A percentile compares a stretch with the other conserved stretches of the same genome.
phyloP scores from a whole-genome alignment of 1,140 invertebrate species.

The Diabrotica virgifera region DNA sequence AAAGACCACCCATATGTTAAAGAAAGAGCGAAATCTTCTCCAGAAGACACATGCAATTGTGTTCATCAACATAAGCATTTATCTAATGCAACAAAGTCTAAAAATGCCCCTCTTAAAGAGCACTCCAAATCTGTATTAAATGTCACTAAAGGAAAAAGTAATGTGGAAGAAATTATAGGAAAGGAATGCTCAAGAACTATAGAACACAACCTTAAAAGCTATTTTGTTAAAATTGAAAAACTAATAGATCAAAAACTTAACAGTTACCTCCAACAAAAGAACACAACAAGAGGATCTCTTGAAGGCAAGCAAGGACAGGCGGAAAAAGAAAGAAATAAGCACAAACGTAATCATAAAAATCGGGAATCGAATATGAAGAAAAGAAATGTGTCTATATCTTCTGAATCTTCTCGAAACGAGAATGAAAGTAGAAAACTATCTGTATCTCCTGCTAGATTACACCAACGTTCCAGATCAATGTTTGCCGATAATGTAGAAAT shows the following conservation, averaged over 20 bases:
- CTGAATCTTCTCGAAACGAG: too few relatives aligned
- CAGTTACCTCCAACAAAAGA: conserved; percentile 15
- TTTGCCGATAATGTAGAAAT: too few relatives aligned
- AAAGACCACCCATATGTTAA: background rate
- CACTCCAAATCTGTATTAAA: too few relatives aligned
- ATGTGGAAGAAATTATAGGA: background rate
- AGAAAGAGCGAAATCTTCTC: background rate
- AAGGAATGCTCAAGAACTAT: conserved; percentile 13
- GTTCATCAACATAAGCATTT: too few relatives aligned
- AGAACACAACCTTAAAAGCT: conserved; percentile 26
- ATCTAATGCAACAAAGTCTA: too few relatives aligned
- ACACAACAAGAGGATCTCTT: background rate
- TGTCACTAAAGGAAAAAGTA: too few relatives aligned
- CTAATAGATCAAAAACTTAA: conserved; percentile 28
- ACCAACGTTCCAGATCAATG: too few relatives aligned
- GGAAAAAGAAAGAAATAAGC: conserved; percentile 8
- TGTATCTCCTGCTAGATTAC: too few relatives aligned
- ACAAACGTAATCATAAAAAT: background rate
- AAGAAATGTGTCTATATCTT: too few relatives aligned
- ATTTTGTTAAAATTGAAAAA: conserved; percentile 26
- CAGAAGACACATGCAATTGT: background rate
- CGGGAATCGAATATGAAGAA: background rate
- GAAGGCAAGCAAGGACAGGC: background rate
- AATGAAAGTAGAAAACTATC: too few relatives aligned
- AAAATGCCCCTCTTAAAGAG: too few relatives aligned